Evolutionary conservation across 2,888 invertebrate species (phyloP).

Genomic region (Drosophila dives): DNA sequence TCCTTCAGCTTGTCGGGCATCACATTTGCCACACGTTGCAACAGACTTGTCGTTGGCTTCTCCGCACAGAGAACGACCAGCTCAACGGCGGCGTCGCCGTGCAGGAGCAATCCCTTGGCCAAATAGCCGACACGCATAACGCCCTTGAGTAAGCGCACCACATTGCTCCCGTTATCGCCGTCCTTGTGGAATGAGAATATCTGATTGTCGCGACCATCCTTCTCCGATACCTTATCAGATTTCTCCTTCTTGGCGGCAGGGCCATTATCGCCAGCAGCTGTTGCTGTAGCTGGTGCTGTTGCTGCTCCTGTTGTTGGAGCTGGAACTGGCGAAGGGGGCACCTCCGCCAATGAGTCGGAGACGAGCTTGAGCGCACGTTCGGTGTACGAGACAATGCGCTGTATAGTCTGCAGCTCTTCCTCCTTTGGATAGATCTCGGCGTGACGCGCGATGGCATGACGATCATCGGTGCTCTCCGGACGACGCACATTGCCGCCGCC

Average conservation of each 20-base stretch:
- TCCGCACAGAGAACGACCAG: slow-evolving; percentile 97
- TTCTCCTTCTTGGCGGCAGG: slow-evolving; percentile 82
- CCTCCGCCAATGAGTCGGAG: slow-evolving; percentile 93
- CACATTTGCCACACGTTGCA: slow-evolving; percentile 94
- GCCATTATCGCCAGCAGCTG: slow-evolving; percentile 34
- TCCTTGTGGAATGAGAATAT: slow-evolving; percentile 91
- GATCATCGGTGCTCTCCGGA: slow-evolving; percentile 97
- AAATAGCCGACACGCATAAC: slow-evolving; percentile 98
- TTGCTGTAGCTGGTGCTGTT: not conserved
- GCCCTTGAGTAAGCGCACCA: slow-evolving; percentile 93
- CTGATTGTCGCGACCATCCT: slow-evolving; percentile 92
- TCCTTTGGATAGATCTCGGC: slow-evolving; percentile 97
- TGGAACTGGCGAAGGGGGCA: slow-evolving; percentile 50
- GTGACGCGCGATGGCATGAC: slow-evolving; percentile 97
- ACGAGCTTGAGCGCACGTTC: slow-evolving; percentile 97
- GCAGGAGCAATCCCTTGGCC: slow-evolving; percentile 93
- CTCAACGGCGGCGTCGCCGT: slow-evolving; percentile 95
- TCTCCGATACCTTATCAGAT: slow-evolving; percentile 85
- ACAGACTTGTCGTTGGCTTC: slow-evolving; percentile 94
- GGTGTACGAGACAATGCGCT: slow-evolving; percentile 95
- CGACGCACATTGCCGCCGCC: slow-evolving; percentile 87
- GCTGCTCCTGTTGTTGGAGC: not conserved
- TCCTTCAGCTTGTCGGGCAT: slow-evolving; percentile 92
- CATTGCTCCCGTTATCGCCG: slow-evolving; percentile 86
- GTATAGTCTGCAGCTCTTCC: slow-evolving; percentile 94